These are phyloP conservation scores for Phalangium opilio DNA, from an alignment of 2,888 invertebrate genomes.

Conservation along the genomic window DNA sequence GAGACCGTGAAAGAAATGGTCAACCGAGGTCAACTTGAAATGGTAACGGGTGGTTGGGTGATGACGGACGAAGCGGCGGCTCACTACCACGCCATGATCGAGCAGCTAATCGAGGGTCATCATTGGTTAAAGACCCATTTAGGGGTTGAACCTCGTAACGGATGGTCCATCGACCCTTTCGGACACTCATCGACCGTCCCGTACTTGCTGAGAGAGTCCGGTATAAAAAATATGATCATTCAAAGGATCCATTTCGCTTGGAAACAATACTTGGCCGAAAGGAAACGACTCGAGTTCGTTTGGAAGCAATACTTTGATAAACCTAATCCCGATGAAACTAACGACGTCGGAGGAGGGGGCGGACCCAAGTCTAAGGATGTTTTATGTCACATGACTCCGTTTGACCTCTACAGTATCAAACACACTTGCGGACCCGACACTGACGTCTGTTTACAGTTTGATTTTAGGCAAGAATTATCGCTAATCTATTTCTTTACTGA, in stretches of 20 bases:
- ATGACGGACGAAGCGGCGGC: conserved; percentile 92
- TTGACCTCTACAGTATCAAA: conserved; percentile 89
- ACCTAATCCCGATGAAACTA: not conserved
- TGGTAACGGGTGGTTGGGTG: conserved; percentile 88
- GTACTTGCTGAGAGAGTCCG: conserved; percentile 65
- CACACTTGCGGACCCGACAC: conserved; percentile 92
- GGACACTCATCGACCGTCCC: conserved; percentile 91
- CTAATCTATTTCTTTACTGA: too few species aligned
- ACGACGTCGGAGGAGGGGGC: conserved; percentile 36
- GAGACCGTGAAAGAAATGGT: conserved; percentile 50
- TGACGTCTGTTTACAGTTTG: conserved; percentile 39
- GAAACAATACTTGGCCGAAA: conserved; percentile 67
- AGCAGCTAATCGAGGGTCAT: conserved; percentile 83
- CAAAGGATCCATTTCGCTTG: conserved; percentile 89
- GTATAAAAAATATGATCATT: conserved; percentile 70
- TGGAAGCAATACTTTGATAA: conserved; percentile 64
- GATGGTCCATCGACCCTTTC: conserved; percentile 97
- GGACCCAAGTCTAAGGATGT: conserved; percentile 36
- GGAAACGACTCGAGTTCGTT: conserved; percentile 66
- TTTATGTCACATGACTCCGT: conserved; percentile 84
- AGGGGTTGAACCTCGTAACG: conserved; percentile 51
- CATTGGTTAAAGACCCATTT: conserved; percentile 74
- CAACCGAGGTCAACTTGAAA: conserved; percentile 68
- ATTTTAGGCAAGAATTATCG: too few species aligned
- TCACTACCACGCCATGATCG: conserved; percentile 72